These are phyloP conservation scores for Dione juno DNA, from an alignment of 2,888 invertebrate species.

Conservation along the genomic window DNA sequence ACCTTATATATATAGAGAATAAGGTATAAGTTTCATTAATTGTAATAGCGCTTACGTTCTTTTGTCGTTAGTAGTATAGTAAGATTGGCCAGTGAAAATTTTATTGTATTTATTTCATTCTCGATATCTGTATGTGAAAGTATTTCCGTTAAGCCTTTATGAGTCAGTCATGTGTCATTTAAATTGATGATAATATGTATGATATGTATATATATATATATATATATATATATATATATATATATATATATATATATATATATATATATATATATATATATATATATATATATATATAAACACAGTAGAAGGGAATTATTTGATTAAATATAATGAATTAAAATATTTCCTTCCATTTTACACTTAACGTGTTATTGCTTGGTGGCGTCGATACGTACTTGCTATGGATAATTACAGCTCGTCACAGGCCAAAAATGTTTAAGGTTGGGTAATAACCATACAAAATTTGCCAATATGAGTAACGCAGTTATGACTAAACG, in stretches of 20 bases:
- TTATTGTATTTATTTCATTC: slow-evolving; percentile 34
- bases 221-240: too few species aligned
- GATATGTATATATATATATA: too few species aligned
- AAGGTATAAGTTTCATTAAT: slow-evolving; percentile 9
- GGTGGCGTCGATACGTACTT: not conserved
- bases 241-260: too few species aligned
- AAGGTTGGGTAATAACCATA: slow-evolving; percentile 15
- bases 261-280: too few species aligned
- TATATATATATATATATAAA: too few species aligned
- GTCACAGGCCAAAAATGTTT: slow-evolving; percentile 6
- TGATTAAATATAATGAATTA: too few species aligned
- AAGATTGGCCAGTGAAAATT: slow-evolving; percentile 25
- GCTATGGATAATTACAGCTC: not conserved
- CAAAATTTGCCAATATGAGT: slow-evolving; percentile 7
- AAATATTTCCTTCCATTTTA: not conserved
- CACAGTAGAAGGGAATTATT: too few species aligned
- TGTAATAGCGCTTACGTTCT: not conserved
- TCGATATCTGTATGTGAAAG: slow-evolving; percentile 32
- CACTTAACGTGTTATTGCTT: not conserved
- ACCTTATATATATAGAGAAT: fast-evolving
- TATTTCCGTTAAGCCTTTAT: slow-evolving; percentile 29
- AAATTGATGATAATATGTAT: too few species aligned
- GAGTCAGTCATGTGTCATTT: slow-evolving; percentile 14
- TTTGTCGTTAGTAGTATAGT: slow-evolving; percentile 23
- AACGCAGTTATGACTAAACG: slow-evolving; percentile 2